Base-by-base conservation (phyloP, 2,888 invertebrate genomes). In the Cyaniris semiargus region DNA sequence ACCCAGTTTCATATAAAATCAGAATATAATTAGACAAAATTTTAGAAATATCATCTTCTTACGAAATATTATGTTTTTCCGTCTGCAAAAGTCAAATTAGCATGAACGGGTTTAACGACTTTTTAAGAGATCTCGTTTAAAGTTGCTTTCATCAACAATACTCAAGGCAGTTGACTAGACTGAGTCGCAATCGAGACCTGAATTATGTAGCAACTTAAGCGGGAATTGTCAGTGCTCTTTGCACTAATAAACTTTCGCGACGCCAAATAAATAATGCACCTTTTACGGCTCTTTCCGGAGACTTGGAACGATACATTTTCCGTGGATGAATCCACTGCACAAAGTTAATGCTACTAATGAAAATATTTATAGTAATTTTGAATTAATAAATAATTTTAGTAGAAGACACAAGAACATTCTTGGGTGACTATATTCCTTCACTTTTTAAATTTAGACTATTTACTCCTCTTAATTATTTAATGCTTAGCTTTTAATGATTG, bases 231-330 rank as follows among this genome's bases (percentile, higher is more conserved):
- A 44, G 44, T 72, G 74, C 74, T 53, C 74, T 74, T 74, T 74
- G 27, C 48, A 74, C 74, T 74, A 48, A 74, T 74, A 74, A 74
- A 74, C 74, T 74, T 74, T 72, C 72, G 23, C 72, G 48, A 74
- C 74, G 74, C 74, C 74, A 74, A 74, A 48, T 74, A 74, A 74
- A 74, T 74, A 74, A 74, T 74, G 74, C 53, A 74, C 74, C 53
- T 53, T 74, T 74, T 18, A 48, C 53, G 7, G 23, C 31, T 53
- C 53, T 15, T 74, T 74, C 53, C 53, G 27, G 10, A 13, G 21
- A 38, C 13, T 72, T 38, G 15, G 71, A 38, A 38, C 34, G n/a
- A 38, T 38, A 71, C 34, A 34, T 71, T 71, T 71, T 60, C 10
- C 44, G 44, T 44, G 44, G 10, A 44, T 44, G n/a, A n/a, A n/a